These are phyloP conservation scores for Aporophyla lueneburgensis DNA, from an alignment of 2,888 invertebrate species.

Conservation along the genomic window DNA sequence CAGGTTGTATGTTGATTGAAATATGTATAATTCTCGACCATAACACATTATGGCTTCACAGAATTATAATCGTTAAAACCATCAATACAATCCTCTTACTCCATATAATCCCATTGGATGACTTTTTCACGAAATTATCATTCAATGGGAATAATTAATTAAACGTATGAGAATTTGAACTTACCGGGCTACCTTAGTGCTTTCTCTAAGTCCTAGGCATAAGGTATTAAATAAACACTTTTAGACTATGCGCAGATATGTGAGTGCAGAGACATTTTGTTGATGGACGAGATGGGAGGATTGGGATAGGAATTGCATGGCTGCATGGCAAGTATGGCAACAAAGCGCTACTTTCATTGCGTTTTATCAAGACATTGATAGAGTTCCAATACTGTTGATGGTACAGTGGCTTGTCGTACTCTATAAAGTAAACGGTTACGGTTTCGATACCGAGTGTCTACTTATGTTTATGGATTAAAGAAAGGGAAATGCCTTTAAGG, in stretches of 20 bases:
- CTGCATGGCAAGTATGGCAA: neutral
- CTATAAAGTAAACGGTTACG: neutral
- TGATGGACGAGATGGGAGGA: neutral
- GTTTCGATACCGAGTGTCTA: neutral
- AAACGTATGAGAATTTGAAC: too few species aligned
- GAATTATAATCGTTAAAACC: too few species aligned
- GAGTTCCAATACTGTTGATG: too few species aligned
- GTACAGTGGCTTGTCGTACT: neutral
- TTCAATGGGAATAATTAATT: too few species aligned
- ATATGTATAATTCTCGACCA: too few species aligned
- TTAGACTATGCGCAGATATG: neutral
- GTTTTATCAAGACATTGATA: neutral
- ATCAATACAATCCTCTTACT: too few species aligned
- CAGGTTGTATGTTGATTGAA: too few species aligned
- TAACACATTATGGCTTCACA: too few species aligned
- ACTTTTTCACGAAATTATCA: too few species aligned
- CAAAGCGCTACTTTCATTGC: neutral
- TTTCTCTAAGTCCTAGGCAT: too few species aligned
- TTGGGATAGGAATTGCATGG: neutral
- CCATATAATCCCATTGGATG: too few species aligned
- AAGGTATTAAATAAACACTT: neutral
- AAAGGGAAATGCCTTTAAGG: neutral
- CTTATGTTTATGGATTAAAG: neutral
- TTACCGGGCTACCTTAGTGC: too few species aligned
- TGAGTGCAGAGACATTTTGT: constrained; percentile 8